phyloP scores from a whole-genome alignment of 92 coral and sea anemone species.

The Bergia puertoricense region DNA sequence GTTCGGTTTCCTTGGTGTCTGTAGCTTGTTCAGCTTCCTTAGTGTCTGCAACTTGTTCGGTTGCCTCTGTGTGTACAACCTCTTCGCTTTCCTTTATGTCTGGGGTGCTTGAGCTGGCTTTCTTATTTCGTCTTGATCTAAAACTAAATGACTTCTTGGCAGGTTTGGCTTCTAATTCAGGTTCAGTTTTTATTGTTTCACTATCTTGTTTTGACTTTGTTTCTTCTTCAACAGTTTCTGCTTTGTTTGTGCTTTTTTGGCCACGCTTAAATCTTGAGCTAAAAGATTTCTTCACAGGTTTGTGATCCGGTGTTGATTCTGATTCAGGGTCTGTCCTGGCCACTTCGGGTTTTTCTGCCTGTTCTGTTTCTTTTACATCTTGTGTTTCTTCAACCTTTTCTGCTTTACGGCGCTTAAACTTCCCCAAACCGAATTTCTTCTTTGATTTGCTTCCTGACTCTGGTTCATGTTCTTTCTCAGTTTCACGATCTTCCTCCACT shows the following conservation, averaged over 20 bases:
- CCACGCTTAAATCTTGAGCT: conserved; percentile 53
- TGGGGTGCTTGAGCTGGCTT: conserved; percentile 26
- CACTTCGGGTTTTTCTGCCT: background rate
- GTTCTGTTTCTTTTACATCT: background rate
- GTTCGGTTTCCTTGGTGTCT: background rate
- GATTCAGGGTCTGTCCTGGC: conserved; percentile 13
- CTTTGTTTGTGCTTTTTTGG: conserved; percentile 47
- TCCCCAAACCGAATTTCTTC: conserved; percentile 28
- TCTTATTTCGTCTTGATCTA: conserved; percentile 48
- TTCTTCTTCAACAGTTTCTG: conserved; percentile 22
- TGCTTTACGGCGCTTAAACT: conserved; percentile 24
- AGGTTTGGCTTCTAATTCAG: conserved; percentile 31
- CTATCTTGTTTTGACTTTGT: conserved; percentile 2
- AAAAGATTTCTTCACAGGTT: conserved; percentile 47
- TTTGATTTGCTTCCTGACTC: conserved; percentile 20
- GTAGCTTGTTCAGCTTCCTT: background rate
- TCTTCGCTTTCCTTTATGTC: conserved; percentile 22
- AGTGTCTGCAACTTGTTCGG: background rate
- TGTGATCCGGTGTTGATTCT: conserved; percentile 7
- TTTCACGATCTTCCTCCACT: conserved; percentile 24
- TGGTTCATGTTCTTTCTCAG: conserved; percentile 19
- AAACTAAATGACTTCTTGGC: conserved; percentile 39
- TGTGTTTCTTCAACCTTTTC: conserved; percentile 23
- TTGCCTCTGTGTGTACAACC: background rate
- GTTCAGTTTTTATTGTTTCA: conserved; percentile 9